These are phyloP conservation scores for Calypte anna DNA, from an alignment of 2,113 vertebrate species.

Conservation along the genomic window DNA sequence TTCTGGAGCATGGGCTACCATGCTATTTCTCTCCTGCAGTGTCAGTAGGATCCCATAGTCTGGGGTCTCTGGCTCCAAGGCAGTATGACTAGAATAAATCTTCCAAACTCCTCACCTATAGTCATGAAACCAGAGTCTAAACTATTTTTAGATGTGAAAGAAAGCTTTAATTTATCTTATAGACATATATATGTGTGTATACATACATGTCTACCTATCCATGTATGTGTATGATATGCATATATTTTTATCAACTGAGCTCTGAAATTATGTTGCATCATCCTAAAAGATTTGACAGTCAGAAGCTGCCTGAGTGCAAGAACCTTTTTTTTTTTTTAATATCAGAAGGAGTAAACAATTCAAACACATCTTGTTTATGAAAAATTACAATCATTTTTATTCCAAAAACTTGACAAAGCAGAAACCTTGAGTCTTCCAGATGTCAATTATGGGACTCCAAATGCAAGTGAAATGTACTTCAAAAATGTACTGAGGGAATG, in stretches of 20 bases:
- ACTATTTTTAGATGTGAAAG: neutral
- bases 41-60: neutral
- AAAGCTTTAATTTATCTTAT: neutral
- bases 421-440: neutral
- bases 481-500: neutral
- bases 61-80: neutral
- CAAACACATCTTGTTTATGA: neutral
- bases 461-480: neutral
- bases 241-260: neutral
- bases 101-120: neutral
- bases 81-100: neutral
- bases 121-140: neutral
- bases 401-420: neutral
- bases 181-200: neutral
- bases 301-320: neutral
- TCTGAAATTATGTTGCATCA: neutral
- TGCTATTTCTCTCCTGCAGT: neutral
- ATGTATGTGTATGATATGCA: neutral
- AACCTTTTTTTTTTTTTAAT: neutral
- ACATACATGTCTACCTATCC: neutral
- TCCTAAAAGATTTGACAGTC: neutral
- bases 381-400: neutral
- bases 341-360: neutral
- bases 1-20: neutral
- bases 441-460: neutral